Evolutionary conservation across 2,113 vertebrate species (phyloP).

Genomic region (Lathamus discolor): DNA sequence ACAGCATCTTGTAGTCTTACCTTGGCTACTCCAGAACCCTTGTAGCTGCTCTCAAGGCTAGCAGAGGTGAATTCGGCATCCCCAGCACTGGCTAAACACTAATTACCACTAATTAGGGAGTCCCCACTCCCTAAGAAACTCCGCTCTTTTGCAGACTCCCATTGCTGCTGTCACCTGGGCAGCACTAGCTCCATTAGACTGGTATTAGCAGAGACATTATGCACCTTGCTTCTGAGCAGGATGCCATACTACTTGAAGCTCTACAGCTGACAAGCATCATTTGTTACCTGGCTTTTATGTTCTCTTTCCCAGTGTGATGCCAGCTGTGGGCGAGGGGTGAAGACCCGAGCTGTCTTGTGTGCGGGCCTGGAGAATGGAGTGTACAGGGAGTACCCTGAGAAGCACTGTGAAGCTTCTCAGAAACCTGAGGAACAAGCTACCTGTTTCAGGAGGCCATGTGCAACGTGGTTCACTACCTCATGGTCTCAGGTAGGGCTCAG

Average conservation of each 20-base stretch:
- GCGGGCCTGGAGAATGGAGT: slow-evolving; percentile 78
- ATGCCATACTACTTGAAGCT: background rate
- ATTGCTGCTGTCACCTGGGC: background rate
- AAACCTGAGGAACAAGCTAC: slow-evolving; percentile 74
- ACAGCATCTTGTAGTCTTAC: background rate
- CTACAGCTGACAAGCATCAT: fast-evolving
- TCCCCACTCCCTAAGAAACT: background rate
- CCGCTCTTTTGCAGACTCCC: background rate
- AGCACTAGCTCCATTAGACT: background rate
- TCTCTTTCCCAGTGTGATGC: slow-evolving; percentile 73
- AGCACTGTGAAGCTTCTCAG: slow-evolving; percentile 55
- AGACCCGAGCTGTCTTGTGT: slow-evolving; percentile 76
- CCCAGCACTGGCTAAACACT: background rate
- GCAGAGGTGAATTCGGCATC: background rate
- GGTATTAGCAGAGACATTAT: background rate
- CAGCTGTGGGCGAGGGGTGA: slow-evolving; percentile 79
- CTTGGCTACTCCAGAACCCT: background rate
- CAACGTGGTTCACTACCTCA: slow-evolving; percentile 84
- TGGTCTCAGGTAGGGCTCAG: slow-evolving; percentile 84
- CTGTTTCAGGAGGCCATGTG: slow-evolving; percentile 83
- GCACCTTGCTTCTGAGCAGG: background rate
- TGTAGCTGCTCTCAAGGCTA: background rate
- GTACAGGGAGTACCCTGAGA: slow-evolving; percentile 78
- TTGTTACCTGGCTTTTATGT: background rate
- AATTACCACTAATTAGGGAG: background rate